phyloP scores from a whole-genome alignment of 2,888 invertebrate species.

The Meteorus colon region DNA sequence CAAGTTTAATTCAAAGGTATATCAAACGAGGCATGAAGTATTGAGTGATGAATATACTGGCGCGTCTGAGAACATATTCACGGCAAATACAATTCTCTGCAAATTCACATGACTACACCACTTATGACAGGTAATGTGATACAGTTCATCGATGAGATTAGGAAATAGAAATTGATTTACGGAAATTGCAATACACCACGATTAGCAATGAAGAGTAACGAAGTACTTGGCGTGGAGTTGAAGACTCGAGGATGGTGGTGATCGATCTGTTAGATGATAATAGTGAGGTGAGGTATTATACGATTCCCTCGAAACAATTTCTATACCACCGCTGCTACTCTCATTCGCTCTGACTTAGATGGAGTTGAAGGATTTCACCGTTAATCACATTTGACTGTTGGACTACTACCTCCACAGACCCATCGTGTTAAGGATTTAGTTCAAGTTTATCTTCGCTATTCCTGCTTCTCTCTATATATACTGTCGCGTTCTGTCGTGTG shows the following conservation, averaged over 20 bases:
- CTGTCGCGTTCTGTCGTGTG: neutral
- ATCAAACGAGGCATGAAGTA: neutral
- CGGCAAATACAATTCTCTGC: neutral
- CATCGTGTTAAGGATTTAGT: constrained; percentile 11
- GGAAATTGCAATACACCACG: constrained; percentile 17
- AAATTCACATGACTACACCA: neutral
- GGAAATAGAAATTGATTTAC: constrained; percentile 11
- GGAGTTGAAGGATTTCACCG: constrained; percentile 31
- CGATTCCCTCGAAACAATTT: constrained; percentile 21
- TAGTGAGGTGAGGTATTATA: neutral
- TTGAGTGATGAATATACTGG: neutral
- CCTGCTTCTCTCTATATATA: constrained; percentile 6
- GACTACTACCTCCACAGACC: constrained; percentile 23
- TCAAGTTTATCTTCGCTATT: constrained; percentile 28
- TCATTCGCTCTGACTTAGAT: constrained; percentile 25
- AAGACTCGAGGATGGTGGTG: neutral
- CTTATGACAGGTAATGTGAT: neutral
- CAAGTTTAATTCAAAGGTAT: neutral
- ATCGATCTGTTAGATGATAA: constrained; percentile 21
- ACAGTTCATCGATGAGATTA: constrained; percentile 19
- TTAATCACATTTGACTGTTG: constrained; percentile 35
- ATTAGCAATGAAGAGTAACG: constrained; percentile 10
- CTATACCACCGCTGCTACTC: constrained; percentile 8
- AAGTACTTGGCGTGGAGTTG: neutral
- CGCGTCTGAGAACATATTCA: neutral